Base-by-base conservation (phyloP, 2,113 vertebrate genomes). In the Pionites leucogaster region DNA sequence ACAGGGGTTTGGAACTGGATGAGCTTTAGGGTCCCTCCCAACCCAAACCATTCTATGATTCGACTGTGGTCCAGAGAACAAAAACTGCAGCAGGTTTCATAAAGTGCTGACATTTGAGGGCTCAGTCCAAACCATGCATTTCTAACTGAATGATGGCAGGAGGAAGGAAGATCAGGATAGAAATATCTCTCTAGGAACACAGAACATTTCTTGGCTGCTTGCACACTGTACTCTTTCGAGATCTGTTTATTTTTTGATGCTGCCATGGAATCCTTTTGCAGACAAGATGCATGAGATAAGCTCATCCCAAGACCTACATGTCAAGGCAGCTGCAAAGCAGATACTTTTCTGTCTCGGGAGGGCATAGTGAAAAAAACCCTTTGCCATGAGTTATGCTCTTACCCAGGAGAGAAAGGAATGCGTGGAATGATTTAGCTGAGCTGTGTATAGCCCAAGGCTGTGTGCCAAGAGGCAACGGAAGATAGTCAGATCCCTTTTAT, bases 211-310 rank as follows among this genome's bases (percentile, higher is more conserved):
- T 15, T 62, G 76, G 41, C 91, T 79, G 49, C 37, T 91, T 35
- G 11, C 31, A 41, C 4, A 9, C 13, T 25, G 49, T 41, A n/a
- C 15, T 57, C 49, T 79, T 59, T 65, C 8, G 14, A 83, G 42
- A 52, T 80, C 71, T 95, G 72, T 95, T 93, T 94, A 47, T 93
- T 81, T 41, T 92, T 94, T 72, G 22, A 0, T 65, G 72, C 90
- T 94, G 80, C 82, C 79, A 88, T 88, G 92, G 92, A 96, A 74
- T 95, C 74, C 60, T 93, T 71, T 64, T 81, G 49, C 52, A 47
- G 17, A 84, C 44, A 31, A 90, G 82, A 83, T 90, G 47, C 29
- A 92, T 50, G 80, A 84, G 90, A 86, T 90, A 95, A 96, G n/a
- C 31, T 86, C 77, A 93, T 84, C 92, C 47, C 86, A 65, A 96